Conservation (phyloP, 1,140 invertebrate genomes). For the Rhizoglyphus robini region DNA sequence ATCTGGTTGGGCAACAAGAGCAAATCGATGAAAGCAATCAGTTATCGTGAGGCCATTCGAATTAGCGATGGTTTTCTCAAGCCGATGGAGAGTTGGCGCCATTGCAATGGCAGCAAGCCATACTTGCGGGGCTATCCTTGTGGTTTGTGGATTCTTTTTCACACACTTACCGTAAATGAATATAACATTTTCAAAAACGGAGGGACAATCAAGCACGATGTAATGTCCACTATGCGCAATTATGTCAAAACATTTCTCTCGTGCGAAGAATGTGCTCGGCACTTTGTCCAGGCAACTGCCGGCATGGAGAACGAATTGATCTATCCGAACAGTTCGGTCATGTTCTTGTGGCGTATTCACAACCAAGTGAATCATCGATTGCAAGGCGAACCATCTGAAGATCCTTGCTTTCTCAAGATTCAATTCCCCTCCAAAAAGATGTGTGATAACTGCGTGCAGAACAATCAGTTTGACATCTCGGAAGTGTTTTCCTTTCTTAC, state of each 20-base stretch:
- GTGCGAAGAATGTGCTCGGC: constrained; percentile 68
- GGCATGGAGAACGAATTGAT: constrained; percentile 52
- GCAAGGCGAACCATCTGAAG: constrained; percentile 67
- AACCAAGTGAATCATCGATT: constrained; percentile 82
- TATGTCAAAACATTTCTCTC: constrained; percentile 89
- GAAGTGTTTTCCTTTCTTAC: background rate
- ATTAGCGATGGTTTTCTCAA: constrained; percentile 24
- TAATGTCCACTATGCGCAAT: constrained; percentile 64
- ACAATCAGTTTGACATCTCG: constrained; percentile 5
- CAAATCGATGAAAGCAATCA: background rate
- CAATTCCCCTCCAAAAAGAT: constrained; percentile 61
- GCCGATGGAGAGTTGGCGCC: constrained; percentile 52
- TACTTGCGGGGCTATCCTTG: constrained; percentile 78
- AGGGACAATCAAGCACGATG: constrained; percentile 35
- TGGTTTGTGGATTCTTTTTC: constrained; percentile 86
- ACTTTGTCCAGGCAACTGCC: constrained; percentile 65
- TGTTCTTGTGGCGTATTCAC: constrained; percentile 91
- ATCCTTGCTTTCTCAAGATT: constrained; percentile 73
- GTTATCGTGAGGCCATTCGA: background rate
- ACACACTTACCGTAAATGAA: constrained; percentile 68
- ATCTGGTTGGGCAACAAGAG: constrained; percentile 17
- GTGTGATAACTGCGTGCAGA: constrained; percentile 52
- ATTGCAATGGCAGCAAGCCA: constrained; percentile 61
- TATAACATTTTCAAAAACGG: constrained; percentile 38
- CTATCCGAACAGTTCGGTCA: constrained; percentile 53